Evolutionary conservation across 2,888 invertebrate species (phyloP).

Genomic region (Perizoma flavofasciatum): DNA sequence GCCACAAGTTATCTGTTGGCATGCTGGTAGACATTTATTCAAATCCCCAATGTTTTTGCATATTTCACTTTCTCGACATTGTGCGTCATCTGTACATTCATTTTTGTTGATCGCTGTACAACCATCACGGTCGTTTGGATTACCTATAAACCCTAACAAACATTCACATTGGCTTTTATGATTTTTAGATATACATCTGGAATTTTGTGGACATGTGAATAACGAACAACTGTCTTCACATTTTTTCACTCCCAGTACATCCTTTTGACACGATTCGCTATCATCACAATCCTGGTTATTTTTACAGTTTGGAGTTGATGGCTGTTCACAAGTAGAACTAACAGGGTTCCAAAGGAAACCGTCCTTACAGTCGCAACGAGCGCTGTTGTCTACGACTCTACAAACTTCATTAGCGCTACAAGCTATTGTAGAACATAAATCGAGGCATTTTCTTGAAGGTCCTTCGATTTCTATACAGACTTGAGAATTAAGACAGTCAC

Average conservation of each 20-base stretch:
- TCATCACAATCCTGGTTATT: conserved; percentile 88
- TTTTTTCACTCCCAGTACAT: conserved; percentile 92
- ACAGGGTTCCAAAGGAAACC: conserved; percentile 93
- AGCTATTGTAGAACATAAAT: conserved; percentile 91
- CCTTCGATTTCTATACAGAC: conserved; percentile 87
- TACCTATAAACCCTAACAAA: conserved; percentile 91
- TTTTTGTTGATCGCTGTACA: conserved; percentile 89
- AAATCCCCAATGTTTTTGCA: conserved; percentile 86
- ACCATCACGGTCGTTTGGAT: conserved; percentile 95
- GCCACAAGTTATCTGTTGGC: conserved; percentile 90
- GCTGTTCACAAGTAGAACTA: conserved; percentile 92
- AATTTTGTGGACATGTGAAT: conserved; percentile 93
- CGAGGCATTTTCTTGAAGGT: conserved; percentile 87
- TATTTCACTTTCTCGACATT: conserved; percentile 92
- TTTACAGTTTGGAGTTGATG: conserved; percentile 92
- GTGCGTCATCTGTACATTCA: conserved; percentile 90
- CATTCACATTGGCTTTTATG: conserved; percentile 94
- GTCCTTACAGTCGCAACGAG: conserved; percentile 91
- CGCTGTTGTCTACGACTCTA: conserved; percentile 87
- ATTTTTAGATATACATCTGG: conserved; percentile 89
- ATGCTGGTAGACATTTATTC: conserved; percentile 90
- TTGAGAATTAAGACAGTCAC: conserved; percentile 88
- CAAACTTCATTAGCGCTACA: conserved; percentile 94
- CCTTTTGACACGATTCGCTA: conserved; percentile 90
- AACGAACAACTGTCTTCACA: conserved; percentile 91